A percentile compares a stretch with the other conserved stretches of the same genome.
Evolutionary conservation across 2,888 invertebrate species (phyloP).

Genomic region (Zhengitettix transpicula): DNA sequence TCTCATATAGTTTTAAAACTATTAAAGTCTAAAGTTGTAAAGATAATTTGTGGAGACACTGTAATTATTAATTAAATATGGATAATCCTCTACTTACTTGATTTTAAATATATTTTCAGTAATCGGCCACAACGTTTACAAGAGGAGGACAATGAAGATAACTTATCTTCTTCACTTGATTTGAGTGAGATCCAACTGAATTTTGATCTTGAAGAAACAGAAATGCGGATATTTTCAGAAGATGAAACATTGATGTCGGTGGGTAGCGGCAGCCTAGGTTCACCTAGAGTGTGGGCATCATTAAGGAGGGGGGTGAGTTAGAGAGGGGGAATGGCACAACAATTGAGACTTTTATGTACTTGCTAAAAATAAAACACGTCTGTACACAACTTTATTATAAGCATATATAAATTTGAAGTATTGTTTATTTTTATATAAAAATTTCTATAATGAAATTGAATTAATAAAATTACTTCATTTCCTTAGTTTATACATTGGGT

Average conservation of each 20-base stretch:
- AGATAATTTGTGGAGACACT: no score
- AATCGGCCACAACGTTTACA: constrained; percentile 17
- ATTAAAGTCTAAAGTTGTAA: no score
- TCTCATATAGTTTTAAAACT: no score
- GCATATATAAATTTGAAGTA: no score
- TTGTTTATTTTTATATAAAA: no score
- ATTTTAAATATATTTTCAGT: background rate
- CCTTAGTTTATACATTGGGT: no score
- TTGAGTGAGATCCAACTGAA: constrained; percentile 71
- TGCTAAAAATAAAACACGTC: no score
- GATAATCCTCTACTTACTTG: background rate
- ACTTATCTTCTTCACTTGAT: constrained; percentile 38
- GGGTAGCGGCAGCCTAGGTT: constrained; percentile 13
- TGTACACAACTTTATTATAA: no score
- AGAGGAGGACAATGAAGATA: constrained; percentile 17
- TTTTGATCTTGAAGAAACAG: constrained; percentile 69
- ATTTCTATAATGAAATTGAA: no score
- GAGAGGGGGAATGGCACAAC: background rate
- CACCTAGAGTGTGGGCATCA: constrained; percentile 2
- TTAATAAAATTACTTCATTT: no score
- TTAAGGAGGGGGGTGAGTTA: background rate
- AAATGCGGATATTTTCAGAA: constrained; percentile 78
- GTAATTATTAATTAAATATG: background rate
- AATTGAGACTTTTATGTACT: no score
- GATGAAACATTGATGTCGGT: constrained; percentile 48